phyloP scores from a whole-genome alignment of 2,797 vertebrate species.

The Neosilurus mollespiculum region DNA sequence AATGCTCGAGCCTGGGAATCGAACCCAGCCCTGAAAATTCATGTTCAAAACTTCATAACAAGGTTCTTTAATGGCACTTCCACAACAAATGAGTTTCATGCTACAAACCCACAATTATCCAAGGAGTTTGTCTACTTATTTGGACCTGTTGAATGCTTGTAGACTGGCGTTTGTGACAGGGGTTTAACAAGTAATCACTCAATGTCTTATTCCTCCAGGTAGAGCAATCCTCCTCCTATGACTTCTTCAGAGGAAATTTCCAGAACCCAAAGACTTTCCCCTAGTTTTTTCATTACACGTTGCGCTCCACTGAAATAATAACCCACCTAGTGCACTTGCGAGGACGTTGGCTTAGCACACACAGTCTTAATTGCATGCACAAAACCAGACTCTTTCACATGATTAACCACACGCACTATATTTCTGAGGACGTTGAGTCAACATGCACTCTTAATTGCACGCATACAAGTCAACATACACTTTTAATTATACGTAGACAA shows the following conservation, averaged over 20 bases:
- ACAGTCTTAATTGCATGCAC: conserved; percentile 14
- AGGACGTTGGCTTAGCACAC: conserved; percentile 3
- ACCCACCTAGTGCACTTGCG: neutral
- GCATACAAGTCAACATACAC: conserved; percentile 21
- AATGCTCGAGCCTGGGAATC: too few relatives aligned
- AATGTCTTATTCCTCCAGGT: neutral
- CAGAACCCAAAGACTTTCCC: neutral
- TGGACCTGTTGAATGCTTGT: too few relatives aligned
- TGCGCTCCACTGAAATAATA: neutral
- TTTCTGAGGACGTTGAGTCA: neutral
- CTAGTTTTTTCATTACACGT: neutral
- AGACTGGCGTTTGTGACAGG: too few relatives aligned
- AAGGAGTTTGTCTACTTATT: too few relatives aligned
- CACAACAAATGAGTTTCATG: too few relatives aligned
- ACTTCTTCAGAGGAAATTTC: neutral
- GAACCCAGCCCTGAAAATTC: too few relatives aligned
- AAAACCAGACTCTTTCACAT: conserved; percentile 7
- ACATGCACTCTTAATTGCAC: neutral
- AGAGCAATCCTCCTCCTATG: neutral
- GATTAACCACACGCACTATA: conserved; percentile 16
- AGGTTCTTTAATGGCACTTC: too few relatives aligned
- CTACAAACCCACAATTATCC: too few relatives aligned
- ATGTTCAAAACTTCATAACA: too few relatives aligned
- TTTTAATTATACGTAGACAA: conserved; percentile 10
- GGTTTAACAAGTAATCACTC: neutral